Percentiles rank a stretch among this genome's conserved stretches.
Conservation (phyloP, 1,140 invertebrate genomes). For the Zaprionus taronus region DNA sequence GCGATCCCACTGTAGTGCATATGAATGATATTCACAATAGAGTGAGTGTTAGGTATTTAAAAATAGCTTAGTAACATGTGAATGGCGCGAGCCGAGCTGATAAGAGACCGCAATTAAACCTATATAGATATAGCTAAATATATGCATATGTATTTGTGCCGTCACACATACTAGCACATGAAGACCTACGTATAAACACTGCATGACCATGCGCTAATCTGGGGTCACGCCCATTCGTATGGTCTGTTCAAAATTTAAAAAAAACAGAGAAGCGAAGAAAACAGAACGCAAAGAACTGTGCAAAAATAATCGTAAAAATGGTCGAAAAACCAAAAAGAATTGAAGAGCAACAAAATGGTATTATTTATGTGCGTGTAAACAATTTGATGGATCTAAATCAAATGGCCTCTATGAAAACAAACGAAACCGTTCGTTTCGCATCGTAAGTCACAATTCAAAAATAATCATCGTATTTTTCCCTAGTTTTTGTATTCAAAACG, state of each 20-base stretch:
- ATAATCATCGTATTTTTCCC: conserved; percentile 8
- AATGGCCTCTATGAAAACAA: conserved; percentile 40
- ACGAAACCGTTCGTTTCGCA: conserved; percentile 34
- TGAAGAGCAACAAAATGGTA: conserved; percentile 46
- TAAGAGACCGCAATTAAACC: conserved; percentile 37
- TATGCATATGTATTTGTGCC: background rate
- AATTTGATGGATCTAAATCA: conserved; percentile 57
- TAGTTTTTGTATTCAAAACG: conserved; percentile 24
- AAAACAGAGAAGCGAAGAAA: conserved; percentile 26
- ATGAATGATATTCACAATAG: conserved; percentile 31
- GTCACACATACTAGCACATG: background rate
- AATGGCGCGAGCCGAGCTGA: conserved; percentile 70
- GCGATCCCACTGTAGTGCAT: background rate
- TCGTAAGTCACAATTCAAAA: conserved; percentile 43
- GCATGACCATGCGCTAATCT: conserved; percentile 45
- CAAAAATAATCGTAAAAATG: conserved; percentile 51
- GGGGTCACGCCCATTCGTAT: conserved; percentile 50
- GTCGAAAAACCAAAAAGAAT: conserved; percentile 22
- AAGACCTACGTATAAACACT: background rate
- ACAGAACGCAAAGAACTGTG: conserved; percentile 22
- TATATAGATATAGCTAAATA: conserved; percentile 1
- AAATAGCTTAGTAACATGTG: conserved; percentile 68
- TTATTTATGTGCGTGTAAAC: conserved; percentile 66
- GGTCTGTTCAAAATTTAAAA: conserved; percentile 32
- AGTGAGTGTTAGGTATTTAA: conserved; percentile 35